Percentiles rank a stretch among this genome's conserved stretches.
Conservation (phyloP, 2,888 invertebrate species). For the Eupithecia dodoneata region DNA sequence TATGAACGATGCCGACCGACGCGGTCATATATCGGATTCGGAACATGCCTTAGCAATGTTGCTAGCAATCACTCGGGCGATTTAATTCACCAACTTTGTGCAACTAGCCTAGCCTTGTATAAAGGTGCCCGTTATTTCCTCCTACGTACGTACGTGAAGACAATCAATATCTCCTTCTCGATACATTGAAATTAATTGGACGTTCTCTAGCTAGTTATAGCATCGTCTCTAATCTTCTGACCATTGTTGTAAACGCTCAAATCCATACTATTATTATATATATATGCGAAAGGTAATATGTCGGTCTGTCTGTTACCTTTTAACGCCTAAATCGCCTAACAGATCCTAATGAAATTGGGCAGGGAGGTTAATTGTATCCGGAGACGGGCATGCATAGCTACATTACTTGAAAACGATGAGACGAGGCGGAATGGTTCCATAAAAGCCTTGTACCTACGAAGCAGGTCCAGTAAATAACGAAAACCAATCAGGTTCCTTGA, state of each 20-base stretch:
- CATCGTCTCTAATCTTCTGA: neutral
- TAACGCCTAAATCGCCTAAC: too few species aligned
- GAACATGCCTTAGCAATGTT: slow-evolving; percentile 10
- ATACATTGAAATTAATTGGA: neutral
- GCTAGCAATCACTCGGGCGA: slow-evolving; percentile 5
- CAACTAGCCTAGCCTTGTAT: neutral
- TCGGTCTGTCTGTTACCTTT: too few species aligned
- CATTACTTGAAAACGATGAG: too few species aligned
- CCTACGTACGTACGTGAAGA: neutral
- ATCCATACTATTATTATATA: neutral
- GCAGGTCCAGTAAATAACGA: neutral
- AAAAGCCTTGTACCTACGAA: neutral
- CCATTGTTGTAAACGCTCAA: neutral
- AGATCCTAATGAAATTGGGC: too few species aligned
- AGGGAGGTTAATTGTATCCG: too few species aligned
- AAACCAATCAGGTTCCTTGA: neutral
- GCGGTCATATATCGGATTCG: neutral
- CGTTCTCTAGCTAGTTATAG: neutral
- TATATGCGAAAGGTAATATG: too few species aligned
- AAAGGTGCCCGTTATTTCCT: neutral
- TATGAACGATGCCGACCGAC: slow-evolving; percentile 25
- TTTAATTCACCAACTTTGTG: slow-evolving; percentile 1
- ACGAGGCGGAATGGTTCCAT: neutral
- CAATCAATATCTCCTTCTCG: neutral
- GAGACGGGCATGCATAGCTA: too few species aligned